Evolutionary conservation across 2,113 vertebrate species (phyloP).

Genomic region (Anarrhichthys ocellatus): DNA sequence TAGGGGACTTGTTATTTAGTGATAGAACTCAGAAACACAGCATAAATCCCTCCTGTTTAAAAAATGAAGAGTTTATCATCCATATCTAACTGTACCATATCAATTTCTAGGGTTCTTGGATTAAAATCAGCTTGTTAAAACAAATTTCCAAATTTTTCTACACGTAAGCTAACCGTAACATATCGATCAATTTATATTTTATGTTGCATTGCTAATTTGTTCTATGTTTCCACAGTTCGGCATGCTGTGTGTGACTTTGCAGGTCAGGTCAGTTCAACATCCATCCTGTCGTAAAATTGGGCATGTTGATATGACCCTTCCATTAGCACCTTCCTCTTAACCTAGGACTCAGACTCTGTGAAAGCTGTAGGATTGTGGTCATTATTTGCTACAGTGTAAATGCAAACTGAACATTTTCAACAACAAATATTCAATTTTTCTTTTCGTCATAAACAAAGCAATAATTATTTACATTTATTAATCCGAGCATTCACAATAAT

Average conservation of each 20-base stretch:
- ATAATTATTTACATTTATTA: background rate
- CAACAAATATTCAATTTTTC: background rate
- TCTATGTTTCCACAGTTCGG: background rate
- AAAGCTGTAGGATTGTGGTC: background rate
- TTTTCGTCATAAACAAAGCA: background rate
- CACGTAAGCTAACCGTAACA: background rate
- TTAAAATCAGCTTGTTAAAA: too few relatives aligned
- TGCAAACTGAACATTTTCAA: background rate
- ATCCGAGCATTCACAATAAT: background rate
- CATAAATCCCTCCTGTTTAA: too few relatives aligned
- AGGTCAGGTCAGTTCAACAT: background rate
- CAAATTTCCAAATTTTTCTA: too few relatives aligned
- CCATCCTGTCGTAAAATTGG: background rate
- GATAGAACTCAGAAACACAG: too few relatives aligned
- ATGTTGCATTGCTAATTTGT: background rate
- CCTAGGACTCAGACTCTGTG: background rate
- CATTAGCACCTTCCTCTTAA: background rate
- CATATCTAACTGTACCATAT: background rate
- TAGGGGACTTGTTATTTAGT: too few relatives aligned
- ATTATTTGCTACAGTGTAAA: background rate
- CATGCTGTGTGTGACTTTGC: background rate
- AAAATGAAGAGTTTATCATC: background rate
- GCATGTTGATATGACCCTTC: background rate
- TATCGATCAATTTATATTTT: background rate
- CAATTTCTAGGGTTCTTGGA: too few relatives aligned